Evolutionary conservation across 1,140 invertebrate genomes (phyloP).

Genomic region (Cyclina sinensis): DNA sequence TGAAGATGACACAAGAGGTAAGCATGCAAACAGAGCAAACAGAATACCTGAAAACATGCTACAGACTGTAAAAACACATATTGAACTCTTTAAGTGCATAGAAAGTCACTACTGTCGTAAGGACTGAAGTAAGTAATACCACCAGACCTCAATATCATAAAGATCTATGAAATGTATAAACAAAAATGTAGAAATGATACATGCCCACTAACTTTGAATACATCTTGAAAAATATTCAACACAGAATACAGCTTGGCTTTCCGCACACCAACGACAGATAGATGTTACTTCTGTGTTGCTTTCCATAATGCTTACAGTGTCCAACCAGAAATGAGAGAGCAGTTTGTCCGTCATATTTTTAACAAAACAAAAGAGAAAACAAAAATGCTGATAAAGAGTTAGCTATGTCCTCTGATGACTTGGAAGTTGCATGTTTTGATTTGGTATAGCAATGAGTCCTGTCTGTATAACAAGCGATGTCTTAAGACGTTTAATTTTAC

Average conservation of each 20-base stretch:
- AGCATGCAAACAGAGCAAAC: not conserved
- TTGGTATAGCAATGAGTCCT: not conserved
- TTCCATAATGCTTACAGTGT: too few relatives aligned
- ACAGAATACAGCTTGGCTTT: not conserved
- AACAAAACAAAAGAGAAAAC: too few relatives aligned
- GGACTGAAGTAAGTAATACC: not conserved
- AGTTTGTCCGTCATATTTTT: too few relatives aligned
- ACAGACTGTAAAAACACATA: not conserved
- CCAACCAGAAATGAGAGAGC: too few relatives aligned
- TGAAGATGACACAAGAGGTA: not conserved
- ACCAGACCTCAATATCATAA: not conserved
- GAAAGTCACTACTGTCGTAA: conserved; percentile 23
- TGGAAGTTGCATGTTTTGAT: not conserved
- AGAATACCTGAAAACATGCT: not conserved
- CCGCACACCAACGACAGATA: not conserved
- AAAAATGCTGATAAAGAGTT: not conserved
- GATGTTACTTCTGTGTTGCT: too few relatives aligned
- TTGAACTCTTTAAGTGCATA: not conserved
- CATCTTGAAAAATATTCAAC: not conserved
- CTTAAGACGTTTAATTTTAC: conserved; percentile 31
- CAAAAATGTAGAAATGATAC: not conserved
- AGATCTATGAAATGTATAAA: not conserved
- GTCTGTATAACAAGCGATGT: conserved; percentile 11
- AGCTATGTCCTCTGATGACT: not conserved
- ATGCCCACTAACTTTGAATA: not conserved